Percentiles rank a stretch among this genome's conserved stretches.
phyloP scores from a whole-genome alignment of 2,113 vertebrate species.

The Cyanistes caeruleus region DNA sequence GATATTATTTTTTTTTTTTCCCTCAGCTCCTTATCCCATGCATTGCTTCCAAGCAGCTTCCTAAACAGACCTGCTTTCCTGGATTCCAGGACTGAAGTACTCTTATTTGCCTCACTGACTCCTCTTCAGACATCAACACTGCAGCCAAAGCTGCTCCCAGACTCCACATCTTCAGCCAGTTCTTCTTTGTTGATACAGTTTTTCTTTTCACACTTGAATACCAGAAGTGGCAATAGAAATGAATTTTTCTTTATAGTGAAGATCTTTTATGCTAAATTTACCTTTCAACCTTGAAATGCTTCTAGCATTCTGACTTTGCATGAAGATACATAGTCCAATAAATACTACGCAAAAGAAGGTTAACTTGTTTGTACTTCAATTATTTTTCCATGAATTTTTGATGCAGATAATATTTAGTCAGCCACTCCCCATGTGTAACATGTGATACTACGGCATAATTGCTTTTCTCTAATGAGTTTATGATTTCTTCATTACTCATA shows the following conservation, averaged over 20 bases:
- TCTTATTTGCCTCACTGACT: neutral
- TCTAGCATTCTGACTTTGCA: neutral
- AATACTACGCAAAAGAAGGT: neutral
- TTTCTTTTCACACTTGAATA: neutral
- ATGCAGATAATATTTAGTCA: neutral
- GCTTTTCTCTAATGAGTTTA: neutral
- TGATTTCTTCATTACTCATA: neutral
- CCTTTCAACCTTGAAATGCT: neutral
- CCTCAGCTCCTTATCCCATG: no score
- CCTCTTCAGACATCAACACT: neutral
- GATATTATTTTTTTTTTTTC: neutral
- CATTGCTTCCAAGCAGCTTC: neutral
- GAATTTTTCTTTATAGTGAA: neutral
- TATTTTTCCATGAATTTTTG: neutral
- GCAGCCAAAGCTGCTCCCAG: neutral
- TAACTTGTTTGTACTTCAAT: neutral
- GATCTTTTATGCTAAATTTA: neutral
- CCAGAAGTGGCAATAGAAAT: neutral
- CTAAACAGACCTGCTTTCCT: neutral
- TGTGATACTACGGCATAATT: neutral
- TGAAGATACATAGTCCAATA: neutral
- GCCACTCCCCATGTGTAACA: neutral
- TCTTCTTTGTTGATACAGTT: neutral
- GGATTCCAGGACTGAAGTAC: neutral
- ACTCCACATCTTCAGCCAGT: neutral